Conservation (phyloP, 2,888 invertebrate species). For the Acanthosoma haemorrhoidale region DNA sequence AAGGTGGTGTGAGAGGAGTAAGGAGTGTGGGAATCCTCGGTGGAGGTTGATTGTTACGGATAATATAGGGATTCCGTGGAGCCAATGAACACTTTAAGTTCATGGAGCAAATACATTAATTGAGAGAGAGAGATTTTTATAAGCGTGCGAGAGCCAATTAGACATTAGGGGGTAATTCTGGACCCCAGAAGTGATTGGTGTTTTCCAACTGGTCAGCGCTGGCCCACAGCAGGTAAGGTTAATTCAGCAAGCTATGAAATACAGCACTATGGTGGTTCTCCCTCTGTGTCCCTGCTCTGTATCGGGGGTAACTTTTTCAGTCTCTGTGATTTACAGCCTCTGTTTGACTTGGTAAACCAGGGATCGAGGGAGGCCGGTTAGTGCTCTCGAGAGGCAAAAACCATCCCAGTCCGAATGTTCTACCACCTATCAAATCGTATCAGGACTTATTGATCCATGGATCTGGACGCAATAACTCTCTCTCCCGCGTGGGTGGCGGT, state of each 20-base stretch:
- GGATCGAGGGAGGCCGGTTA: background rate
- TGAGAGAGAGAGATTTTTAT: no score
- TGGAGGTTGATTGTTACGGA: no score
- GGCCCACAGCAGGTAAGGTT: background rate
- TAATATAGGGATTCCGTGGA: no score
- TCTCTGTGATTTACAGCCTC: background rate
- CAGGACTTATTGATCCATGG: background rate
- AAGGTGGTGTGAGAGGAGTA: no score
- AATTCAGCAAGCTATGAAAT: background rate
- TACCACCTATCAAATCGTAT: background rate
- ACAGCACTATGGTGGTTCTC: background rate
- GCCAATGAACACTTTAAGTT: no score
- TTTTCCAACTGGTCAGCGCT: no score
- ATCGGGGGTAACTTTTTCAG: background rate
- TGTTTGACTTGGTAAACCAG: slow-evolving; percentile 12
- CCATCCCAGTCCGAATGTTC: slow-evolving; percentile 1
- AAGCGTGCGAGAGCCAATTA: no score
- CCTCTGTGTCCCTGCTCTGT: background rate
- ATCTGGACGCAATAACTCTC: background rate
- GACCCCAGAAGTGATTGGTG: no score
- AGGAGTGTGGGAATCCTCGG: no score
- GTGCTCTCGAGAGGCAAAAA: slow-evolving; percentile 8
- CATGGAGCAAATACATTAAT: no score
- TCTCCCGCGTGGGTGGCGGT: no score
- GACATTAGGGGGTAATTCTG: no score